Evolutionary conservation across 2,797 vertebrate species (phyloP).

Genomic region (Acanthurus lineatus): DNA sequence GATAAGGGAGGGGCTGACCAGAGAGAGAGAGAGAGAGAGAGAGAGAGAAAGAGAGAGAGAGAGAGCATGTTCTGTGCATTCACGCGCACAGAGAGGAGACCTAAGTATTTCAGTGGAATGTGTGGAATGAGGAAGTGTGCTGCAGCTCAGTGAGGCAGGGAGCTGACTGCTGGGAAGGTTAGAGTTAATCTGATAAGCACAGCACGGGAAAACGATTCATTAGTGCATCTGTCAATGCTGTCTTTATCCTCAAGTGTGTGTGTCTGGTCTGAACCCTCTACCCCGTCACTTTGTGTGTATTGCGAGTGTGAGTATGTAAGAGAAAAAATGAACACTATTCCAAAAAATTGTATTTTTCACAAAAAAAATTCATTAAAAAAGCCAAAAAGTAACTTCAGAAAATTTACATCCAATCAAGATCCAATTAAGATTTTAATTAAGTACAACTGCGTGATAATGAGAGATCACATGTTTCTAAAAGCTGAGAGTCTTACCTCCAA

Average conservation of each 20-base stretch:
- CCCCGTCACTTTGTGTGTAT: not conserved
- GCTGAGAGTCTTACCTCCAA: conserved; percentile 88
- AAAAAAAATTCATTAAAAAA: not conserved
- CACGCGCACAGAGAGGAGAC: conserved; percentile 59
- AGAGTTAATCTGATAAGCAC: conserved; percentile 61
- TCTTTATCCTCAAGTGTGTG: conserved; percentile 27
- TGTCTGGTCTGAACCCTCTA: not conserved
- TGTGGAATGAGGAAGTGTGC: conserved; percentile 75
- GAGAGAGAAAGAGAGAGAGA: not conserved
- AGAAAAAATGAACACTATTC: not conserved
- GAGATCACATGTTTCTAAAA: too few relatives aligned
- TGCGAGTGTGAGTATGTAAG: not conserved
- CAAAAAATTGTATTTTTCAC: not conserved
- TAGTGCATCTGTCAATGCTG: conserved; percentile 41
- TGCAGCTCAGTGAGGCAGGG: conserved; percentile 17
- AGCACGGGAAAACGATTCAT: conserved; percentile 59
- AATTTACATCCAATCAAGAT: not conserved
- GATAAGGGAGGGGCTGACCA: not conserved
- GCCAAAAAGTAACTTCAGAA: not conserved
- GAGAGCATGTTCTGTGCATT: conserved; percentile 38
- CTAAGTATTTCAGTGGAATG: conserved; percentile 72
- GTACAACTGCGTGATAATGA: too few relatives aligned
- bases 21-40: conserved; percentile 27
- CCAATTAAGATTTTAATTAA: not conserved
- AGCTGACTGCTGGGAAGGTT: conserved; percentile 39